Evolutionary conservation across 2,113 vertebrate genomes (phyloP).

Genomic region (Tragelaphus strepsiceros): DNA sequence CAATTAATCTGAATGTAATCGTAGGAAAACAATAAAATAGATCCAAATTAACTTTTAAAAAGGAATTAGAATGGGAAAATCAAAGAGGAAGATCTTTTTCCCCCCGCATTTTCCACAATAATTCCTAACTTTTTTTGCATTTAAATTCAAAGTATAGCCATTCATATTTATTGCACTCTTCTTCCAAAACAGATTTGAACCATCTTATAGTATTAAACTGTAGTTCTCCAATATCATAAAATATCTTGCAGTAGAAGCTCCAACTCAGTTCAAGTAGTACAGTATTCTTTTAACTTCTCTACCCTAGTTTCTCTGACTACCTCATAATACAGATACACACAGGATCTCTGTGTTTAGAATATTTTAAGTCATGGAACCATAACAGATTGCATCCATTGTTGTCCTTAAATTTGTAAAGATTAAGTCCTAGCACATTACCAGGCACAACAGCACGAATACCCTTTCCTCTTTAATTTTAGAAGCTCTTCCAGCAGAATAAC

Average conservation of each 20-base stretch:
- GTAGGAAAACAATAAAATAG: neutral
- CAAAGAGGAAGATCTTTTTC: neutral
- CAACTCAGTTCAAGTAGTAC: neutral
- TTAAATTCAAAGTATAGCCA: constrained; percentile 9
- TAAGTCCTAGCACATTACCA: neutral
- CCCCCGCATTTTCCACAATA: neutral
- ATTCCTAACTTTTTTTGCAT: neutral
- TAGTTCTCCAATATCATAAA: neutral
- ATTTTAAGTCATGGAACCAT: neutral
- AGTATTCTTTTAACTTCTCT: neutral
- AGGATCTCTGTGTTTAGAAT: neutral
- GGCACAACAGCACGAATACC: neutral
- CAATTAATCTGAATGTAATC: neutral
- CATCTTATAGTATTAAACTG: neutral
- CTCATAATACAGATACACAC: neutral
- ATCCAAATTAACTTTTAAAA: neutral
- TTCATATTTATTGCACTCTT: neutral
- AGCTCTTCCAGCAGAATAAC: neutral
- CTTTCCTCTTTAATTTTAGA: neutral
- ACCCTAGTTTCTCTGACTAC: neutral
- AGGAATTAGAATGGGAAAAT: neutral
- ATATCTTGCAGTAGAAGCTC: neutral
- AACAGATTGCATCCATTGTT: neutral
- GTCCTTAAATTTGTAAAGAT: neutral
- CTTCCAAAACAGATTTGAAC: neutral